phyloP scores from a whole-genome alignment of 1,140 invertebrate genomes.

The Orchestia grillus region DNA sequence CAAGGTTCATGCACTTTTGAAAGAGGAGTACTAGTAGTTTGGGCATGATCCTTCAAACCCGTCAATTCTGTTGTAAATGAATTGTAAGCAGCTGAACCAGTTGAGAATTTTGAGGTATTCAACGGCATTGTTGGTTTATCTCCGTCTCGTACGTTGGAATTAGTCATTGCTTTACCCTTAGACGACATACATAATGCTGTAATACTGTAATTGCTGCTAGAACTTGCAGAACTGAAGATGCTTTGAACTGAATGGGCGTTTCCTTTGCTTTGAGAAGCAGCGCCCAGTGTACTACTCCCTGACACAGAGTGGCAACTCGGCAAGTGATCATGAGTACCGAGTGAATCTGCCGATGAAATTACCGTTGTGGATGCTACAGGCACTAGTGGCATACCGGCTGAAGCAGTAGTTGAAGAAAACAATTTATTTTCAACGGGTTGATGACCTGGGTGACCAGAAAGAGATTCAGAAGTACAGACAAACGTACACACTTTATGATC shows the following conservation, averaged over 20 bases:
- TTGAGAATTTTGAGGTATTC: background rate
- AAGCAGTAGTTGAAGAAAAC: background rate
- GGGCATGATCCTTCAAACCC: background rate
- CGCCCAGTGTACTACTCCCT: background rate
- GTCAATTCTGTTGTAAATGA: background rate
- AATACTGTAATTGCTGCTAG: conserved; percentile 28
- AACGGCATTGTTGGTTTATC: background rate
- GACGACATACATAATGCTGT: conserved; percentile 44
- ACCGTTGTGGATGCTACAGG: background rate
- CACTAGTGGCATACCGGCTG: background rate
- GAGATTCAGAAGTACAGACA: background rate
- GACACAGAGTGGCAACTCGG: background rate
- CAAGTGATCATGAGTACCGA: background rate
- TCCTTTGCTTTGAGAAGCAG: background rate
- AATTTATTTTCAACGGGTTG: background rate
- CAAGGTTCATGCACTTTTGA: background rate
- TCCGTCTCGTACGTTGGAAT: background rate
- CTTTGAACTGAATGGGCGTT: background rate
- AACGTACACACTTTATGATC: background rate
- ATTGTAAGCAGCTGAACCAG: background rate
- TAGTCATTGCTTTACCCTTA: conserved; percentile 15
- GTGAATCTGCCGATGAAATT: background rate
- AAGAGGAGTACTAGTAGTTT: background rate
- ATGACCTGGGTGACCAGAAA: background rate
- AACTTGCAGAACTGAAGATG: background rate